Percentiles rank a stretch among this genome's conserved stretches.
These are phyloP conservation scores for Cuculus canorus DNA, from an alignment of 2,797 vertebrate species.

Conservation along the genomic window DNA sequence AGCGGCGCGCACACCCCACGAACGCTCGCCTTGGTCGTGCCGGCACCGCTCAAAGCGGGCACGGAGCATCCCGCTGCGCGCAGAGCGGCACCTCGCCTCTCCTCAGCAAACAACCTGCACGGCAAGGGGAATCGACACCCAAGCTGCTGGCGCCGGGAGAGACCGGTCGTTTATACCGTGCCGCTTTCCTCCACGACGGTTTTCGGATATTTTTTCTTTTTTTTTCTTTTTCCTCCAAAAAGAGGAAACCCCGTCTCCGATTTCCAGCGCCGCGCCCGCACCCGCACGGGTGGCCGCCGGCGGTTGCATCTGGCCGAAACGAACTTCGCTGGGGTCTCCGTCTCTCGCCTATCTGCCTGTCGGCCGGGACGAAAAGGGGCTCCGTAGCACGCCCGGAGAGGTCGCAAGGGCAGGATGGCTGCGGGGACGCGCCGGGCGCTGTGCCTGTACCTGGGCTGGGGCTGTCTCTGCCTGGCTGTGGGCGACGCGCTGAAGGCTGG, in stretches of 20 bases:
- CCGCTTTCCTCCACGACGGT: not conserved
- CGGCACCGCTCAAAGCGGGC: not conserved
- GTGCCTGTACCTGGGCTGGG: slow-evolving; percentile 82
- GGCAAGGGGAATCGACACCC: not conserved
- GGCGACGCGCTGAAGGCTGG: slow-evolving; percentile 74
- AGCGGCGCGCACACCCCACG: not conserved
- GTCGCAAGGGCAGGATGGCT: slow-evolving; percentile 77
- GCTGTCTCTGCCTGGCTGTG: slow-evolving; percentile 77
- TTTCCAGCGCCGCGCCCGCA: not conserved
- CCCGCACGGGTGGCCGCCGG: not conserved
- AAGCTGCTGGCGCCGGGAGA: not conserved
- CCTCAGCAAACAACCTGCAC: not conserved
- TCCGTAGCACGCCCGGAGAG: no score
- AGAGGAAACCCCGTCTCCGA: not conserved
- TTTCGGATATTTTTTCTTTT: no score
- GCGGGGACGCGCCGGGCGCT: slow-evolving; percentile 70
- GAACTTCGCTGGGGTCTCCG: not conserved
- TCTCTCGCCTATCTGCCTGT: not conserved
- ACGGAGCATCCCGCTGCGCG: not conserved
- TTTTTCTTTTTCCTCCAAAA: not conserved
- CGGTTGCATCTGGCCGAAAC: not conserved
- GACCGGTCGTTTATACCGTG: not conserved
- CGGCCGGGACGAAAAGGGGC: no score
- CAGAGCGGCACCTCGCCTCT: not conserved
- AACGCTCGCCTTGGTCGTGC: not conserved